These are phyloP conservation scores for Perognathus longimembris DNA, from an alignment of 2,113 vertebrate genomes.

Conservation along the genomic window DNA sequence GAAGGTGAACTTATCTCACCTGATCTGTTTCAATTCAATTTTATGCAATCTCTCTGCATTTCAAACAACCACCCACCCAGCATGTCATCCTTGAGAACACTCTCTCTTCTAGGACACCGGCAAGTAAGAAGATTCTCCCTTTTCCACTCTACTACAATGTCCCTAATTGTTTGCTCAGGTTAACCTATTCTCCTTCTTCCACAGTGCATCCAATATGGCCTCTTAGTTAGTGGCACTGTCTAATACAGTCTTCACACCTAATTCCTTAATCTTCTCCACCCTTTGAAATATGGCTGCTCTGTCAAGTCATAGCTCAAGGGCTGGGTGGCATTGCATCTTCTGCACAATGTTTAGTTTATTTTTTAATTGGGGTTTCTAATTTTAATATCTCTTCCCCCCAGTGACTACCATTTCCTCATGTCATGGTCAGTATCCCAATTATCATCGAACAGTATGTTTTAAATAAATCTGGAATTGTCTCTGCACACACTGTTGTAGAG, in stretches of 20 bases:
- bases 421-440: background rate
- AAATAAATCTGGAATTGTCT: background rate
- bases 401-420: background rate
- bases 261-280: background rate
- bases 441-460: background rate
- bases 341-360: background rate
- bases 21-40: background rate
- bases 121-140: background rate
- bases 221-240: background rate
- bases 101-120: background rate
- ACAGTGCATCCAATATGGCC: accelerated
- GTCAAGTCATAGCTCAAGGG: background rate
- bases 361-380: background rate
- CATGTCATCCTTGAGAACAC: background rate
- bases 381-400: background rate
- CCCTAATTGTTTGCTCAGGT: background rate
- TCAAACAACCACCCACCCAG: background rate
- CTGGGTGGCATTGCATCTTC: background rate
- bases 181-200: background rate
- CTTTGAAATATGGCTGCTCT: background rate
- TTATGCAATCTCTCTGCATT: background rate
- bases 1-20: background rate
- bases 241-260: background rate
- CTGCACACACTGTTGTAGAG: background rate
- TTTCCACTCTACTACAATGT: background rate